These are phyloP conservation scores for Procambarus clarkii DNA, from an alignment of 1,140 invertebrate genomes.

Conservation along the genomic window DNA sequence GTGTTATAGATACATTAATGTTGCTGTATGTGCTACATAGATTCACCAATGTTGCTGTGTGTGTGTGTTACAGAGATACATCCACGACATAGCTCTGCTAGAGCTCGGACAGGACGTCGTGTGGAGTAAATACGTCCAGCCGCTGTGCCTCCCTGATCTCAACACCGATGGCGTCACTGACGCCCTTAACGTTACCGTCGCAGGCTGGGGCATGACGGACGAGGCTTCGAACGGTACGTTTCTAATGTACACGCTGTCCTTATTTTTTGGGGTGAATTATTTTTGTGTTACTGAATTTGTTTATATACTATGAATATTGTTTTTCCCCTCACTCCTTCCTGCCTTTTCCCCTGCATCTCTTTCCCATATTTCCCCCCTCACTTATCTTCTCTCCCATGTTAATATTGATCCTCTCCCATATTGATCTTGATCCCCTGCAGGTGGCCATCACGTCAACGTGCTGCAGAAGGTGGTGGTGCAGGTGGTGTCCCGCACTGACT, in stretches of 20 bases:
- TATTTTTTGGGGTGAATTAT: no score
- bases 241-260: no score
- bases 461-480: constrained; percentile 59
- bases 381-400: background rate
- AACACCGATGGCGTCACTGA: constrained; percentile 42
- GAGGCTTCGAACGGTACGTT: constrained; percentile 64
- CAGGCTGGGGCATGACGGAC: constrained; percentile 68
- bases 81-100: constrained; percentile 78
- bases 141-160: constrained; percentile 77
- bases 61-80: constrained; percentile 26
- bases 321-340: no score
- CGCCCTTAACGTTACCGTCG: constrained; percentile 25
- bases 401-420: no score
- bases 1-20: no score
- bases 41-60: no score
- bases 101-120: constrained; percentile 75
- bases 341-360: no score
- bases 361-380: background rate
- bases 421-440: background rate
- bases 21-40: no score
- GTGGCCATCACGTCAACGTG: constrained; percentile 44
- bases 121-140: constrained; percentile 76
- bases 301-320: no score
- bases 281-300: no score
- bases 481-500: constrained; percentile 40